Evolutionary conservation across 2,888 invertebrate species (phyloP).

Genomic region (Plagiodera versicolora): DNA sequence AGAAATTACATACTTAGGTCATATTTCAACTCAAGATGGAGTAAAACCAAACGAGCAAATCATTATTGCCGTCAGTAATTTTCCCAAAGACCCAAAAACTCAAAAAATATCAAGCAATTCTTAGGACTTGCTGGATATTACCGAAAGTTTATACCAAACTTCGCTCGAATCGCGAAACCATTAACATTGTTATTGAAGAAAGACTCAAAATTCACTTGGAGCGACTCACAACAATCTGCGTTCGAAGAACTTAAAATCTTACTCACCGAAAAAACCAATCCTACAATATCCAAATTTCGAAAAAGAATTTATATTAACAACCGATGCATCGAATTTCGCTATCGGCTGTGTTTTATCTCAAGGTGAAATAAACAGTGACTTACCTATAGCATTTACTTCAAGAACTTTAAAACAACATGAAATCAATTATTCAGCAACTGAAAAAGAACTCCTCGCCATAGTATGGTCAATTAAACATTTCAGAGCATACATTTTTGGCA

Average conservation of each 20-base stretch:
- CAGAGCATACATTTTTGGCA: slow-evolving; percentile 48
- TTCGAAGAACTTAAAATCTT: slow-evolving; percentile 28
- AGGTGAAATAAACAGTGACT: slow-evolving; percentile 37
- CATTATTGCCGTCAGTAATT: not conserved
- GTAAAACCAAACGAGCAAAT: not conserved
- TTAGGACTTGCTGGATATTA: slow-evolving; percentile 33
- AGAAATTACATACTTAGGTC: not conserved
- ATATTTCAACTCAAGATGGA: not conserved
- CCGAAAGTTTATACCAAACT: slow-evolving; percentile 25
- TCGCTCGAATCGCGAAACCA: slow-evolving; percentile 26
- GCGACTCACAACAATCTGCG: slow-evolving; percentile 22
- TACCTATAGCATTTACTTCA: slow-evolving; percentile 47
- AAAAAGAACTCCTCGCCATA: slow-evolving; percentile 48
- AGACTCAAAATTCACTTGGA: slow-evolving; percentile 21
- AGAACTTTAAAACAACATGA: slow-evolving; percentile 44
- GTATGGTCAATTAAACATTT: slow-evolving; percentile 46
- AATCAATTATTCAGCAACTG: slow-evolving; percentile 46
- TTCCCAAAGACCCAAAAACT: not conserved
- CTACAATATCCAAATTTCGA: slow-evolving; percentile 41
- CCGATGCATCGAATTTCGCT: slow-evolving; percentile 44
- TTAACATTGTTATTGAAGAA: slow-evolving; percentile 28
- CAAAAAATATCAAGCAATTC: slow-evolving; percentile 32
- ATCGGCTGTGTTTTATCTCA: slow-evolving; percentile 43
- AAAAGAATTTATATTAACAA: slow-evolving; percentile 40
- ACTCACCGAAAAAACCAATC: slow-evolving; percentile 17